Percentiles rank a stretch among this genome's conserved stretches.
Conservation (phyloP, 2,888 invertebrate species). For the Willowsia nigromaculata region DNA sequence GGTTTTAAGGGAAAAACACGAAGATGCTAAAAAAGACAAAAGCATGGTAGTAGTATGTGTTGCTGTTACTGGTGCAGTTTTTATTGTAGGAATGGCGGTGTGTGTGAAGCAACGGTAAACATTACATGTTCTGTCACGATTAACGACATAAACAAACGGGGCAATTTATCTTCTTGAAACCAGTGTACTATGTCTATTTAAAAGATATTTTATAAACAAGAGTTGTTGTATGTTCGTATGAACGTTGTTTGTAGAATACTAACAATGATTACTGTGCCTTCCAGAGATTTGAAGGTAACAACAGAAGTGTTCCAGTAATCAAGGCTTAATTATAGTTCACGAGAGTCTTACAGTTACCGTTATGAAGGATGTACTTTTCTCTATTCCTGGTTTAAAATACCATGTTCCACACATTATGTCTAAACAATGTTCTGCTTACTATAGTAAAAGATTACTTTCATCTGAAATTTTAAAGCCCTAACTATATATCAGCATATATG, state of each 20-base stretch:
- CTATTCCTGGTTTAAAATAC: neutral
- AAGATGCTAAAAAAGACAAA: neutral
- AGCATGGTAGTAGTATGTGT: neutral
- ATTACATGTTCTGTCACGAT: conserved; percentile 44
- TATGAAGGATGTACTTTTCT: no score
- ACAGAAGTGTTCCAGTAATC: conserved; percentile 1
- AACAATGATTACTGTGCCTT: neutral
- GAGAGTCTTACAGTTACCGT: neutral
- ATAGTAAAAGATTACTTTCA: no score
- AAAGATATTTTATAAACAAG: neutral
- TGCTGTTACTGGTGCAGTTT: neutral
- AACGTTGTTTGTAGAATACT: neutral
- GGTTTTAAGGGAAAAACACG: neutral
- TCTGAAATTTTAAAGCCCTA: no score
- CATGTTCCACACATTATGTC: no score
- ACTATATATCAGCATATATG: no score
- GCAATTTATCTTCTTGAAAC: conserved; percentile 57
- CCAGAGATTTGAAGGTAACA: conserved; percentile 32
- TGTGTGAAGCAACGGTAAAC: neutral
- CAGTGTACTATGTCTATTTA: neutral
- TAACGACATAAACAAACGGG: conserved; percentile 52
- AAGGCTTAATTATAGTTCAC: neutral
- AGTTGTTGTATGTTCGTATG: neutral
- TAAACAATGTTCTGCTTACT: no score
- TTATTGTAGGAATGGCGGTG: neutral